These are phyloP conservation scores for Parnassius apollo DNA, from an alignment of 2,888 invertebrate species.

Conservation along the genomic window DNA sequence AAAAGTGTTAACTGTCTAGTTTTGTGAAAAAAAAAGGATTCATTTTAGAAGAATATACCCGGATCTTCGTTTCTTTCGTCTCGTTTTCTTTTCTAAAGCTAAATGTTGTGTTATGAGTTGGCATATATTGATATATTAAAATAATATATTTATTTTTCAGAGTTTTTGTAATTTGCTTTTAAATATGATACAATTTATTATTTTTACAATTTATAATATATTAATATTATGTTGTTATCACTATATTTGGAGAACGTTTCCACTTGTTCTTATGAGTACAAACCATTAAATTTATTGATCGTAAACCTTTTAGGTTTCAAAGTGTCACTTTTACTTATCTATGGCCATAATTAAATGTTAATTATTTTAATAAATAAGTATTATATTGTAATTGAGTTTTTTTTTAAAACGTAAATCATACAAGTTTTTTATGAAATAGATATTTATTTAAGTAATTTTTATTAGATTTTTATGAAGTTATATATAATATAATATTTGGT, in stretches of 20 bases:
- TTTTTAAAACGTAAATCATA: constrained; percentile 30
- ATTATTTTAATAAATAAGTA: constrained; percentile 53
- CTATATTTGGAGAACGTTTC: neutral
- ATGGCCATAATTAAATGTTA: constrained; percentile 31
- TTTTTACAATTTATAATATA: too few relatives aligned
- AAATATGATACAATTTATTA: neutral
- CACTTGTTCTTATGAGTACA: constrained; percentile 1
- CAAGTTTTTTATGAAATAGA: constrained; percentile 24
- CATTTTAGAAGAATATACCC: too few relatives aligned
- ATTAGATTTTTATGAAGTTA: constrained; percentile 37
- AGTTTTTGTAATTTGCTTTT: neutral
- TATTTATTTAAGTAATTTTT: constrained; percentile 42
- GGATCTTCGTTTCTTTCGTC: too few relatives aligned
- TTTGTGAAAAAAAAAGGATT: constrained; percentile 5
- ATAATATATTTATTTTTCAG: neutral
- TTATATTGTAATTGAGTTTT: constrained; percentile 32
- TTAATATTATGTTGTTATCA: neutral
- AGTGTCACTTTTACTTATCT: constrained; percentile 8
- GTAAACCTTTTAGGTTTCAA: neutral
- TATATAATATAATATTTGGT: constrained; percentile 43
- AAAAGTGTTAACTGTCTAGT: constrained; percentile 1
- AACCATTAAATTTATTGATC: constrained; percentile 8
- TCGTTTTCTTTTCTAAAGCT: too few relatives aligned
- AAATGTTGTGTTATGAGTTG: too few relatives aligned
- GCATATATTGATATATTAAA: neutral